Conservation (phyloP, 2,113 vertebrate genomes). For the cattle (Bos taurus) region DNA sequence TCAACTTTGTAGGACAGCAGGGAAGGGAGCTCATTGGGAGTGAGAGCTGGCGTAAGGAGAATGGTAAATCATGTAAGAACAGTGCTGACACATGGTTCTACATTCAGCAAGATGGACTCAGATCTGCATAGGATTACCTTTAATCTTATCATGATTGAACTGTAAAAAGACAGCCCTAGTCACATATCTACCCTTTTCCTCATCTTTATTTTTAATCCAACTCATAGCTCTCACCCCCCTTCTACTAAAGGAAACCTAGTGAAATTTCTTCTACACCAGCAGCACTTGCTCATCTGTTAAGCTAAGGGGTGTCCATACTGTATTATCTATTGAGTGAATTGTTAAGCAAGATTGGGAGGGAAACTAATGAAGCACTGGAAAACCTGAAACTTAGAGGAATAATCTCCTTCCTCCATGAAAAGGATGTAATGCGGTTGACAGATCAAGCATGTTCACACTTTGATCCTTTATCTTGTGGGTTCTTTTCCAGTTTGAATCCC, state of each 20-base stretch:
- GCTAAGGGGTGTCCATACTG: neutral
- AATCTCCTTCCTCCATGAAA: neutral
- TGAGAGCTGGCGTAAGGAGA: slow-evolving; percentile 68
- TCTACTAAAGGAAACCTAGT: neutral
- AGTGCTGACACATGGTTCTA: slow-evolving; percentile 28
- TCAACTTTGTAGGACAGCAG: slow-evolving; percentile 60
- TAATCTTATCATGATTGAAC: neutral
- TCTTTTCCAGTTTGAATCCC: neutral
- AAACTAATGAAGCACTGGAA: neutral
- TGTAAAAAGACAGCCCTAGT: neutral
- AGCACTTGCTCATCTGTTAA: neutral
- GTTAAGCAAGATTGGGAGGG: neutral
- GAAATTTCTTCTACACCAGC: neutral
- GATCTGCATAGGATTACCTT: neutral
- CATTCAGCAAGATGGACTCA: neutral
- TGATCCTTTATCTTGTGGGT: neutral
- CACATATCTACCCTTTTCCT: neutral
- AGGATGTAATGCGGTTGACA: neutral
- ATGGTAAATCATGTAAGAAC: slow-evolving; percentile 48
- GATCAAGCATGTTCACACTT: neutral
- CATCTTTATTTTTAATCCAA: neutral
- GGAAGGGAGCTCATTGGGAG: slow-evolving; percentile 61
- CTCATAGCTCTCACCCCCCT: neutral
- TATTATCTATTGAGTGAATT: neutral
- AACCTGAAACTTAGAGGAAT: neutral